Conservation (phyloP, 2,888 invertebrate species). For the Tenthredo livida region DNA sequence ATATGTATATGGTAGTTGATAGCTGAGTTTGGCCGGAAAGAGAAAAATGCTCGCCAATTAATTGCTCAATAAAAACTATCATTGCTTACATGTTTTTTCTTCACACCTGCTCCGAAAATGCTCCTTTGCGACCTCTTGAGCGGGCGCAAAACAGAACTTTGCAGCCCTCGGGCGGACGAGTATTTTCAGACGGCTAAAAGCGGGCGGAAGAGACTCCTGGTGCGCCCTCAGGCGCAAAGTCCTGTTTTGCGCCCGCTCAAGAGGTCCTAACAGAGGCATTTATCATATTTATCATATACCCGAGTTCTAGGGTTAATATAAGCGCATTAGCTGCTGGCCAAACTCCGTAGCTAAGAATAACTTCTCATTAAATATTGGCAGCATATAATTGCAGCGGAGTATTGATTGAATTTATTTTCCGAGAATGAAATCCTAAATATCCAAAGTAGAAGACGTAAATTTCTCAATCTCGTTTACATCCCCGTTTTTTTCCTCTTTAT, state of each 20-base stretch:
- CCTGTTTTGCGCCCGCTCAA: too few species aligned
- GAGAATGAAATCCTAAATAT: not conserved
- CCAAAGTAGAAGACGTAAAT: not conserved
- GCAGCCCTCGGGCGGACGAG: too few species aligned
- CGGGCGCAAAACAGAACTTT: too few species aligned
- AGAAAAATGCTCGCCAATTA: not conserved
- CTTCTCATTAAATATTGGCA: conserved; percentile 12
- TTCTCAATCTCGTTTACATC: not conserved
- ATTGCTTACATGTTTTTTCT: not conserved
- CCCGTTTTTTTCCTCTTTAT: not conserved
- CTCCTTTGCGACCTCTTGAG: too few species aligned
- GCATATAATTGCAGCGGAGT: conserved; percentile 21
- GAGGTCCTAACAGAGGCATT: too few species aligned
- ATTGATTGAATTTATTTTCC: not conserved
- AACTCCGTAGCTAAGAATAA: conserved; percentile 34
- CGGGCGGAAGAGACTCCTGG: too few species aligned
- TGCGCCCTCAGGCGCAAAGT: too few species aligned
- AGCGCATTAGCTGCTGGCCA: conserved; percentile 18
- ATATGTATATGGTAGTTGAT: not conserved
- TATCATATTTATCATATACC: too few species aligned
- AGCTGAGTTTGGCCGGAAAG: conserved; percentile 33
- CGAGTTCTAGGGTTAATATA: not conserved
- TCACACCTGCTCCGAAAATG: too few species aligned
- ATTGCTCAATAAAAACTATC: not conserved
- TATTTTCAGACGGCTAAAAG: too few species aligned